phyloP scores from a whole-genome alignment of 2,797 vertebrate genomes.

The Xenentodon cancila region DNA sequence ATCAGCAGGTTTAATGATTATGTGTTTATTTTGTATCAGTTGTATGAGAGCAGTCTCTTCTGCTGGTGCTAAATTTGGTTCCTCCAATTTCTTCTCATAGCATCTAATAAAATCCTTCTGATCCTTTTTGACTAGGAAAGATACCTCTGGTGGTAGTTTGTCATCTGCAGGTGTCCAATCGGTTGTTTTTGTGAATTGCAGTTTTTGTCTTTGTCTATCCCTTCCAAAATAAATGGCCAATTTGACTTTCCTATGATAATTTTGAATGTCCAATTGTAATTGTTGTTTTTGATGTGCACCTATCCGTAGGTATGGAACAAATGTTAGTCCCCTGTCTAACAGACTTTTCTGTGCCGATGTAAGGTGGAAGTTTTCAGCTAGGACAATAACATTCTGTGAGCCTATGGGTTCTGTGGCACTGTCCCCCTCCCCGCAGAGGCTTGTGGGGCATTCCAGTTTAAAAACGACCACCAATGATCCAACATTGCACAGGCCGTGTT shows the following conservation, averaged over 20 bases:
- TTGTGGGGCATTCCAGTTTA: no score
- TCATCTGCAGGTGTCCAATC: not conserved
- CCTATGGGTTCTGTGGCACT: fast-evolving
- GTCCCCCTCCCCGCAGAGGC: not conserved
- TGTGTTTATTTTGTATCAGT: not conserved
- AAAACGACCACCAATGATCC: not conserved
- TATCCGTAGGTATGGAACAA: not conserved
- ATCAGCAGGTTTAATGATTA: not conserved
- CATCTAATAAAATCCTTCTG: not conserved
- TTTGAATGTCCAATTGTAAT: not conserved
- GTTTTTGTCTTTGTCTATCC: not conserved
- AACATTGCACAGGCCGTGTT: not conserved
- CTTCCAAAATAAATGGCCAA: not conserved
- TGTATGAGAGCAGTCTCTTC: not conserved
- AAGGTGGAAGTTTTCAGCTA: not conserved
- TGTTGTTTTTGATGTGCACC: no score
- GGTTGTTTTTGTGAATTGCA: not conserved
- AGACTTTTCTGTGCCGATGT: not conserved
- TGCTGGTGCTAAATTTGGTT: not conserved
- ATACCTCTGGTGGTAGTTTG: no score
- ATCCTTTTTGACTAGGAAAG: not conserved
- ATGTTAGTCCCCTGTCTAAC: not conserved
- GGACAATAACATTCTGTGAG: not conserved
- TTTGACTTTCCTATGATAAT: not conserved
- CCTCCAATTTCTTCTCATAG: no score